Conservation (phyloP, 2,888 invertebrate genomes). For the Eristalinus sepulchralis region DNA sequence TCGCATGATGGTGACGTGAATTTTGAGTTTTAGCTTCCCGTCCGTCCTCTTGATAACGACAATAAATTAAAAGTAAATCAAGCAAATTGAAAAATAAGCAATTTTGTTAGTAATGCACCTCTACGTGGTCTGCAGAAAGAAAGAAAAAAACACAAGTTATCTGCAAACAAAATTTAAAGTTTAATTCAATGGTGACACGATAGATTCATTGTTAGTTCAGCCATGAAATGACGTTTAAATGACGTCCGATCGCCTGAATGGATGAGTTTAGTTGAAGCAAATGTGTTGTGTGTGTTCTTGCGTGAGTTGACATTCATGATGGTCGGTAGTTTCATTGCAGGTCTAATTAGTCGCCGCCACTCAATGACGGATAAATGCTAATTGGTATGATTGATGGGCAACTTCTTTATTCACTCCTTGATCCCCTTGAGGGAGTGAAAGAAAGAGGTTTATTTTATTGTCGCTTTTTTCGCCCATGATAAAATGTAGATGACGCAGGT, state of each 20-base stretch:
- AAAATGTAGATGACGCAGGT: background rate
- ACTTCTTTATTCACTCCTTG: background rate
- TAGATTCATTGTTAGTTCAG: too few species aligned
- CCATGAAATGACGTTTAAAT: conserved; percentile 18
- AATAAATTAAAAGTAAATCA: background rate
- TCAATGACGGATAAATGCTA: conserved; percentile 2
- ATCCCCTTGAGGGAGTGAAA: background rate
- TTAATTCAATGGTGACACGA: too few species aligned
- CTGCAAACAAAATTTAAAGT: too few species aligned
- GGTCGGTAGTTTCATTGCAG: conserved; percentile 4
- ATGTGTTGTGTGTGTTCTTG: conserved; percentile 13
- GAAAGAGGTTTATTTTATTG: background rate
- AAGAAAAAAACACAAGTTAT: too few species aligned
- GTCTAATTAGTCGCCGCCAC: background rate
- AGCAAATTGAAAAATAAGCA: background rate
- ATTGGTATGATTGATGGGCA: conserved; percentile 16
- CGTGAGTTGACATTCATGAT: conserved; percentile 5
- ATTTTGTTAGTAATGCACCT: background rate
- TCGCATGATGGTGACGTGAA: conserved; percentile 26
- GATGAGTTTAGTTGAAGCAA: background rate
- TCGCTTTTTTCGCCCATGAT: background rate
- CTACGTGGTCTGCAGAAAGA: background rate
- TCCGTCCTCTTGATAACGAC: background rate
- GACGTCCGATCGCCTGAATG: background rate
- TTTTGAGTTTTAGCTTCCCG: conserved; percentile 24